Base-by-base conservation (phyloP, 2,888 invertebrate genomes). In the Dorcus hopei region DNA sequence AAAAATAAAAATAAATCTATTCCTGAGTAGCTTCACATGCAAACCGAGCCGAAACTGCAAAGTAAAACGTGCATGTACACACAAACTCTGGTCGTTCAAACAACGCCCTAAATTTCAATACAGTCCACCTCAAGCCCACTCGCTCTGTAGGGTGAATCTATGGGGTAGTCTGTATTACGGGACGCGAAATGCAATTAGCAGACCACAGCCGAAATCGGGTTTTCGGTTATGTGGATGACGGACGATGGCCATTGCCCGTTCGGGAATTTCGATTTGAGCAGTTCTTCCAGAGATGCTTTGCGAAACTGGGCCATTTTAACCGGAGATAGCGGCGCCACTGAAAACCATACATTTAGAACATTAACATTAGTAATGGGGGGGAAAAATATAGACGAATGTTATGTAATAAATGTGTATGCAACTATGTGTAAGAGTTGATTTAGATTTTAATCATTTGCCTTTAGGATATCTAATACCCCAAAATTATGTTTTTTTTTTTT, bases 151-250 rank as follows among this genome's bases (percentile, higher is more conserved):
- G 33, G 52, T 41, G 23, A 9, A 6, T 52, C 26, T 54, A 3
- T 45, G 8, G 23, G 39, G 7, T 49, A 26, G 14, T 9, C 33
- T 49, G 43, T 43, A 23, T 54, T 51, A 16, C 42, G 11, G 49
- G 40, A 40, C 26, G 41, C 45, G 54, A 9, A 40, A 39, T 39
- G 54, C 52, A 56, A 51, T 84, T 88, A 89, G 80, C 89, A 89
- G 72, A 85, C 88, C 67, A 88, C 86, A 49, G 88, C 88, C 70
- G 88, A 87, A 77, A 90, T 89, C 54, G 90, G 90, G 77, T 89
- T 90, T 80, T 89, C 89, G 58, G 89, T 90, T 80, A 89, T 90
- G 79, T 87, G 87, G 75, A 90, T 89, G 72, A 87, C 84, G 63
- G 87, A 85, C 69, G 86, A 82, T 70, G 71, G 77, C 80, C 77